These are phyloP conservation scores for Apis cerana DNA, from an alignment of 1,140 invertebrate genomes.

Conservation along the genomic window DNA sequence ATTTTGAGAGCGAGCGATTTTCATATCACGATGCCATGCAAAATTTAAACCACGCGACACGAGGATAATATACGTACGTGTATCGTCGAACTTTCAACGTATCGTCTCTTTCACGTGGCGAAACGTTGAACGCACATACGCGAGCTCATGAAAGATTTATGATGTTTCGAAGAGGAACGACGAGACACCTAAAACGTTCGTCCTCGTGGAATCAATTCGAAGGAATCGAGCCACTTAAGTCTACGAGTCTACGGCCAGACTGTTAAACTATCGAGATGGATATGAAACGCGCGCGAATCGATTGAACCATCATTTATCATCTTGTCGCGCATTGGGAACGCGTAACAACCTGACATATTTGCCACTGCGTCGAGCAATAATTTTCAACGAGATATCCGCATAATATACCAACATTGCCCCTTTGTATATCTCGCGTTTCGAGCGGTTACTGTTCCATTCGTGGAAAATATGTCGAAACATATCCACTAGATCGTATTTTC, in stretches of 20 bases:
- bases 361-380: conserved; percentile 63
- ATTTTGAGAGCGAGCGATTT: conserved; percentile 39
- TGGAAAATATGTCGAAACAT: background rate
- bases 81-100: conserved; percentile 15
- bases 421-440: conserved; percentile 39
- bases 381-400: conserved; percentile 54
- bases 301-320: conserved; percentile 60
- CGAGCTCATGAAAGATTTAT: conserved; percentile 62
- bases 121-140: conserved; percentile 5
- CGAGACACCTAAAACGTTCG: conserved; percentile 16
- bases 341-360: conserved; percentile 63
- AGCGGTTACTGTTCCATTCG: background rate
- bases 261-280: conserved; percentile 3
- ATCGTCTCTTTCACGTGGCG: conserved; percentile 13
- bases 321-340: conserved; percentile 55
- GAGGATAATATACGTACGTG: conserved; percentile 12
- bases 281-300: background rate
- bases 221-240: background rate
- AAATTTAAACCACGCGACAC: conserved; percentile 26
- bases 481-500: no score
- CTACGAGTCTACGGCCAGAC: background rate
- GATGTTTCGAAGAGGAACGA: conserved; percentile 25
- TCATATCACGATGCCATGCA: conserved; percentile 12
- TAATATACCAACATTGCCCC: conserved; percentile 35
- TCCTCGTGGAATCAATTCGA: conserved; percentile 52